Conservation (phyloP, 2,888 invertebrate genomes). For the Torymus auratus region DNA sequence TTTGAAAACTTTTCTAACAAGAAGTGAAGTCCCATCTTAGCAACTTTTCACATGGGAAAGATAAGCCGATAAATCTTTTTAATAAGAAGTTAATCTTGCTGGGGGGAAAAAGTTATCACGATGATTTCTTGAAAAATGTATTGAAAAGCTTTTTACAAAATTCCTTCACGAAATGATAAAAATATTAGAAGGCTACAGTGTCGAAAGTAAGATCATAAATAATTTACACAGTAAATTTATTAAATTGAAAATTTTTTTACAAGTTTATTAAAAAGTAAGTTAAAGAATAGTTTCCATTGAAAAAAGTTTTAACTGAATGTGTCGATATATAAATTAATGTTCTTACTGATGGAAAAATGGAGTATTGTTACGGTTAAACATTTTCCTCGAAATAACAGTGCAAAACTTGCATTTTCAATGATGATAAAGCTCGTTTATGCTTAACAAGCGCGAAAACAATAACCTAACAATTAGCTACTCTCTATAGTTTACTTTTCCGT, state of each 20-base stretch:
- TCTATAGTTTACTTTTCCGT: slow-evolving; percentile 17
- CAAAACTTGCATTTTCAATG: slow-evolving; percentile 11
- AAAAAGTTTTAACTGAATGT: too few species aligned
- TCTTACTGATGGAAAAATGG: too few species aligned
- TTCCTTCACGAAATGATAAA: too few species aligned
- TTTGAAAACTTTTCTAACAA: slow-evolving; percentile 29
- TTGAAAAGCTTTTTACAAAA: too few species aligned
- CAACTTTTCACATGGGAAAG: slow-evolving; percentile 28
- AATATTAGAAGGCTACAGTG: too few species aligned
- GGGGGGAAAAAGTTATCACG: slow-evolving; percentile 6
- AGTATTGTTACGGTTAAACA: neutral
- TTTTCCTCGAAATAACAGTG: neutral
- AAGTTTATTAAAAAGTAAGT: too few species aligned
- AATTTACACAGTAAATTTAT: too few species aligned
- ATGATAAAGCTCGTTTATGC: neutral
- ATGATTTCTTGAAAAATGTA: too few species aligned
- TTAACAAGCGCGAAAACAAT: neutral
- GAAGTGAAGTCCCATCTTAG: slow-evolving; percentile 19
- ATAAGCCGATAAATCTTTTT: slow-evolving; percentile 42
- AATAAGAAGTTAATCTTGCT: slow-evolving; percentile 39
- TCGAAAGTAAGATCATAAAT: too few species aligned
- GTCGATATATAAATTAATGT: too few species aligned
- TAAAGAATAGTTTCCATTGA: too few species aligned
- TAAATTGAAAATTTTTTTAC: too few species aligned
- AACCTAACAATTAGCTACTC: neutral